A percentile compares a stretch with the other conserved stretches of the same genome.
These are phyloP conservation scores for Hydrochoerus hydrochaeris DNA, from an alignment of 2,113 vertebrate genomes.

Conservation along the genomic window DNA sequence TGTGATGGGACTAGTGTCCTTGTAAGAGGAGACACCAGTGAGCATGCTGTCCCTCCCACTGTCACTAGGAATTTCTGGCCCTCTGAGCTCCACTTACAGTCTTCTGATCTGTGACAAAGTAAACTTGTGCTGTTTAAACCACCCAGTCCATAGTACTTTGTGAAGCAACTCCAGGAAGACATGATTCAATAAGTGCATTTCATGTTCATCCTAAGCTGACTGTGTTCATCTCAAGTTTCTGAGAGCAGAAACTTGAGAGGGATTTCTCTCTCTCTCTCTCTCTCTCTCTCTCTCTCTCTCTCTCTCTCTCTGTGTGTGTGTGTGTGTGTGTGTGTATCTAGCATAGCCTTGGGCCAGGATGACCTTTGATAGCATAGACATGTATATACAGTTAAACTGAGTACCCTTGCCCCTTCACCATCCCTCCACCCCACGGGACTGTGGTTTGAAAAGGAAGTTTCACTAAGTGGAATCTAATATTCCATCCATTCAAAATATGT, in stretches of 20 bases:
- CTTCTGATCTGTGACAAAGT: background rate
- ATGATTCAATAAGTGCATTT: too few species aligned
- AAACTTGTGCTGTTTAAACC: background rate
- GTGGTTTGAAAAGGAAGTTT: background rate
- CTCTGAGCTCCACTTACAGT: too few species aligned
- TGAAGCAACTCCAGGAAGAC: background rate
- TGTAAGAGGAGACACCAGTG: background rate
- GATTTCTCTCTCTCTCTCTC: background rate
- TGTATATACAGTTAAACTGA: rapidly evolving
- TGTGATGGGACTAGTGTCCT: background rate
- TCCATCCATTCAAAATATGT: background rate
- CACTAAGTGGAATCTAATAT: background rate
- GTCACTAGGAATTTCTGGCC: background rate
- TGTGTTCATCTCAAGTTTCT: background rate
- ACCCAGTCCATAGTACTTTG: background rate
- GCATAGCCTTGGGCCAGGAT: background rate
- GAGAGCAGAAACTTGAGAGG: background rate
- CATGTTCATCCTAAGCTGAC: background rate
- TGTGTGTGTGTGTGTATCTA: background rate
- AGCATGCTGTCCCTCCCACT: background rate
- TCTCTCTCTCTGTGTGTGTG: background rate
- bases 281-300: background rate
- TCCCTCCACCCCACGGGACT: rapidly evolving
- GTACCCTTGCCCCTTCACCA: rapidly evolving
- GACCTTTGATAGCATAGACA: too few species aligned